Evolutionary conservation across 2,113 vertebrate species (phyloP), one percentile per base, ranked within the genome.

Genomic region (Zeus faber): DNA sequence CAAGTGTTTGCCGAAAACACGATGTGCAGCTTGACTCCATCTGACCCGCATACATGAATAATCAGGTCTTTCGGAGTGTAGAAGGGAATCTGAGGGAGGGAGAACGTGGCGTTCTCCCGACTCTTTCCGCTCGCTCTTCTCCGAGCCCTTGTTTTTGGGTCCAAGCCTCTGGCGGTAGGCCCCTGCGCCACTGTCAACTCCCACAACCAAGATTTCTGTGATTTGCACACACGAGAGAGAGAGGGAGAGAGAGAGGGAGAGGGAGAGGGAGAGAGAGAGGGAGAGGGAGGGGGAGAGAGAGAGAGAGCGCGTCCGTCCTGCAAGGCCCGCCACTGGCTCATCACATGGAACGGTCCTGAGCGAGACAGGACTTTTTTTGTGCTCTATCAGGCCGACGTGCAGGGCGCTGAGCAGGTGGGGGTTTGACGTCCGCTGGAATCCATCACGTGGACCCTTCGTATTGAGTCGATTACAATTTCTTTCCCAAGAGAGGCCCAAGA

Each of bases 181-280:
- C 56, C 39, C 23, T 5, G 39, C 57, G 69, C 55, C 58, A 70
- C 68, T 76, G n/a, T 61, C 9, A 64, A 65, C 64, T 64, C 77
- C 70, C 59, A 67, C 72, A 61, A 65, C 74, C 59, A 56, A 68
- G 76, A 83, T 81, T 70, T 75, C 55, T 67, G 65, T 37, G 60
- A n/a, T n/a, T n/a, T n/a, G n/a, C n/a, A n/a, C n/a, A n/a, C n/a
- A n/a, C n/a, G n/a, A n/a, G n/a, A n/a, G n/a, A n/a, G n/a, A n/a
- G n/a, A n/a, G n/a, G n/a, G n/a, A n/a, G n/a, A n/a, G n/a, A n/a
- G n/a, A n/a, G n/a, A n/a, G n/a, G n/a, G n/a, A n/a, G n/a, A n/a
- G n/a, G n/a, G n/a, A n/a, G n/a, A n/a, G n/a, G n/a, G n/a, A n/a
- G n/a, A n/a, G n/a, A n/a, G n/a, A n/a, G n/a, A n/a, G n/a, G n/a